Evolutionary conservation across 2,888 invertebrate species (phyloP), one percentile per base, ranked within the genome.

Genomic region (Lasius fuliginosus): DNA sequence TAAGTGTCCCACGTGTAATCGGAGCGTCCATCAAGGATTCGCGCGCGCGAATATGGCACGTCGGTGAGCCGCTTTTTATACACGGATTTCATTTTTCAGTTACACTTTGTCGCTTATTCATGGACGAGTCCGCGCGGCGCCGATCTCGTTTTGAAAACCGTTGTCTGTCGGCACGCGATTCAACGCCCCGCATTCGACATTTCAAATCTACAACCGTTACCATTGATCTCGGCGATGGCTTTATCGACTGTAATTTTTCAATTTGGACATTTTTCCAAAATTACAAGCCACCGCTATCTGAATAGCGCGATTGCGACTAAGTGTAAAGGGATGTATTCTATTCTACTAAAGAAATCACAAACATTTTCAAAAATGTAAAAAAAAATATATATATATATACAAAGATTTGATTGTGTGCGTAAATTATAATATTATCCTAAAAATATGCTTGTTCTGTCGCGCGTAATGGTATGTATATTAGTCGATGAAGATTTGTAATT

Each of bases 1-100:
- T 90, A 89, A 90, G 90, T 90, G 90, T 90, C 88, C 85, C 85
- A 77, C 84, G 69, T 90, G 89, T 89, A 89, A 89, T 86, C 89
- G 84, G 85, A 88, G 81, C 89, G 90, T 89, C 85, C 90, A 90
- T 89, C 90, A 86, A 87, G 84, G 84, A 65, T n/a, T 40, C 58
- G 60, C 53, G 46, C 82, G 85, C 81, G 74, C 76, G 82, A 82
- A 89, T 85, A 87, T 86, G 85, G 74, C 85, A 82, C 85, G 75
- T 81, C 83, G 84, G 69, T n/a, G 62, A 64, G 77, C 40, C 79
- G 76, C 79, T 82, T 86, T 86, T 89, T 89, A 69, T 77, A 83
- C 85, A 83, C 88, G 79, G 86, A 89, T 89, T 89, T 89, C 87
- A 89, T 89, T 89, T 89, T 89, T 89, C 89, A 88, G 89, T 89